These are phyloP conservation scores for Cynoglossus semilaevis DNA, from an alignment of 2,113 vertebrate genomes.

Conservation along the genomic window DNA sequence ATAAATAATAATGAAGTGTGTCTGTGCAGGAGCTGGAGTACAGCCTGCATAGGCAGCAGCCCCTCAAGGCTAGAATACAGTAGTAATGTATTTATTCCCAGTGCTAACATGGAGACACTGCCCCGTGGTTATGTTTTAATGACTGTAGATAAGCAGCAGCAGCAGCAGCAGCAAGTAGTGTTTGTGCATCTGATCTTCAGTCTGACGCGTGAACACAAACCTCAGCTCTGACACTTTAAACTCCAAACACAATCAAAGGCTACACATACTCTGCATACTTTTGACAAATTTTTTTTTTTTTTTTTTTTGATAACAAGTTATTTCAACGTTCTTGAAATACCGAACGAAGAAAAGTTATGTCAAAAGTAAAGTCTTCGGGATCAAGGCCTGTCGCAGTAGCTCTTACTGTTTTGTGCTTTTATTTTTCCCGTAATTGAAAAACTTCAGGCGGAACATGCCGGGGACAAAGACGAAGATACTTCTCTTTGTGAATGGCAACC, in stretches of 20 bases:
- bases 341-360: no score
- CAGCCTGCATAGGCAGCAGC: neutral
- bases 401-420: no score
- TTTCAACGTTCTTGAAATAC: no score
- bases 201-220: constrained; percentile 25
- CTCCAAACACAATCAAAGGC: no score
- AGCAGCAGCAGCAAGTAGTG: no score
- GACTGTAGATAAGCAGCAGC: constrained; percentile 16
- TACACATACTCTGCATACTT: neutral
- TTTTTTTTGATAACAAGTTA: no score
- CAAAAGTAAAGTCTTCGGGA: no score
- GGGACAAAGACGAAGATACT: neutral
- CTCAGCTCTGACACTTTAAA: constrained; percentile 14
- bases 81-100: constrained; percentile 16
- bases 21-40: constrained; percentile 2
- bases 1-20: constrained; percentile 6
- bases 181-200: constrained; percentile 15
- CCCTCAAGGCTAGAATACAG: constrained; percentile 2
- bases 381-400: no score
- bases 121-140: constrained; percentile 21
- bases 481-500: neutral
- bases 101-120: neutral
- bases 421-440: no score
- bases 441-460: neutral
- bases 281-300: neutral